Conservation (phyloP, 2,113 vertebrate genomes). For the Dicaeum eximium region DNA sequence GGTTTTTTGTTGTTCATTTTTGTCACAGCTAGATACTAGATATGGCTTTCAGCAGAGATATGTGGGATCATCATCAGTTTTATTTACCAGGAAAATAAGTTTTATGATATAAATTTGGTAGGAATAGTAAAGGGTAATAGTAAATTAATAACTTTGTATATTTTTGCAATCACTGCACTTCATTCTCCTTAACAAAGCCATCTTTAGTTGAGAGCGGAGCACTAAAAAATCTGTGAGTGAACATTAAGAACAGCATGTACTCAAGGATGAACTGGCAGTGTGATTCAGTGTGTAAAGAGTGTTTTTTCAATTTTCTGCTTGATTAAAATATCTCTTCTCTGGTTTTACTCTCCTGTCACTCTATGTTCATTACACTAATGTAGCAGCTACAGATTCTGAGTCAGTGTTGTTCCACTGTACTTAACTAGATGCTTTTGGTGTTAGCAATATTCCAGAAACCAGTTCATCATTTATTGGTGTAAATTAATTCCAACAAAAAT, state of each 20-base stretch:
- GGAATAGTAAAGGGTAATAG: neutral
- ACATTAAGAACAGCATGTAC: neutral
- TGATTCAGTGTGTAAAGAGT: neutral
- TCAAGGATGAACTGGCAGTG: neutral
- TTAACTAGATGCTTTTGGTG: neutral
- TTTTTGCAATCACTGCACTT: neutral
- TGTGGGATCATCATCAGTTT: neutral
- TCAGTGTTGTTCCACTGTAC: neutral
- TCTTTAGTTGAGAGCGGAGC: neutral
- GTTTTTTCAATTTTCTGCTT: neutral
- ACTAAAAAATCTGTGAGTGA: neutral
- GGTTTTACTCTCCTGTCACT: neutral
- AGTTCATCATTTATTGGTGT: neutral
- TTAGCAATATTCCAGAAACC: neutral
- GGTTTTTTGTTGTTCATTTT: neutral
- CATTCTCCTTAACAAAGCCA: neutral
- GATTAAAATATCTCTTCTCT: neutral
- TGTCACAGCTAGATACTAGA: neutral
- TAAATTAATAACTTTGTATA: neutral
- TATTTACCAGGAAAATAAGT: neutral
- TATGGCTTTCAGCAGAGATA: neutral
- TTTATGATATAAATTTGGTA: neutral
- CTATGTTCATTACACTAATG: neutral
- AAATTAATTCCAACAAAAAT: neutral
- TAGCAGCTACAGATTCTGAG: neutral